Evolutionary conservation across 2,113 vertebrate species (phyloP).

Genomic region (Carettochelys insculpta): DNA sequence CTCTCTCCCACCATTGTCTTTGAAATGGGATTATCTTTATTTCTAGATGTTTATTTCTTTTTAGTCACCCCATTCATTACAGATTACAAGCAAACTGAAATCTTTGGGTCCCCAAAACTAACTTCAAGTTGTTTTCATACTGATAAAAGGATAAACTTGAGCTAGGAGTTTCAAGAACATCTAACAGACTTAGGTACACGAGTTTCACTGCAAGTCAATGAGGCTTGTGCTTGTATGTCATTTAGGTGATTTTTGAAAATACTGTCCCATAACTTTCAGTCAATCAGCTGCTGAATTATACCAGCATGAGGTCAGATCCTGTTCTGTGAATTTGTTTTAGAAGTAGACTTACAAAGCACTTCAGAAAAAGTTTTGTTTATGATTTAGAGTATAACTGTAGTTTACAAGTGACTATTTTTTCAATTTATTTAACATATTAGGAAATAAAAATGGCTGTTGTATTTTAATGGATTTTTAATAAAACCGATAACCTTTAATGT

Average conservation of each 20-base stretch:
- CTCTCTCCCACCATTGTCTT: slow-evolving; percentile 42
- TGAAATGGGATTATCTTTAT: slow-evolving; percentile 52
- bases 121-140: not conserved
- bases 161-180: not conserved
- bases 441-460: not conserved
- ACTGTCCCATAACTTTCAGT: not conserved
- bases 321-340: slow-evolving; percentile 3
- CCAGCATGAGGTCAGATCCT: not conserved
- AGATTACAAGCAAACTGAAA: slow-evolving; percentile 7
- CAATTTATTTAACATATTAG: not conserved
- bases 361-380: not conserved
- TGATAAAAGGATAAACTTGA: not conserved
- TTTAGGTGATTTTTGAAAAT: not conserved
- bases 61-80: not conserved
- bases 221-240: not conserved
- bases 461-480: not conserved
- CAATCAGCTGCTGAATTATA: slow-evolving; percentile 7
- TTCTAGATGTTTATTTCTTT: slow-evolving; percentile 52
- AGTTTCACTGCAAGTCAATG: not conserved
- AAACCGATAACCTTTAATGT: not conserved
- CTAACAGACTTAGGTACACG: not conserved
- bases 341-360: not conserved
- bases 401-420: not conserved
- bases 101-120: not conserved
- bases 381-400: not conserved